phyloP scores from a whole-genome alignment of 1,140 invertebrate genomes.

The Tetraneura akinire region DNA sequence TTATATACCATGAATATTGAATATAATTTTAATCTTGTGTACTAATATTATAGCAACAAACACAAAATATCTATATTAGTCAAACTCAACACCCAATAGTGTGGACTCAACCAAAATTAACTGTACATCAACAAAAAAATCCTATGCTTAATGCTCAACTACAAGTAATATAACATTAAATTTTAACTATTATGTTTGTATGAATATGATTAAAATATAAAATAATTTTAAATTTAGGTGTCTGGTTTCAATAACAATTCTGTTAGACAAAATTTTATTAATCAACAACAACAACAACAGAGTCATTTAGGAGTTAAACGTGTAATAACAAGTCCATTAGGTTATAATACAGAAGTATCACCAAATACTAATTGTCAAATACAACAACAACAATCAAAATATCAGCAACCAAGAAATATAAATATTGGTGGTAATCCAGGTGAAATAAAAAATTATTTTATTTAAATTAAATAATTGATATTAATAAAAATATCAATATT shows the following conservation, averaged over 20 bases:
- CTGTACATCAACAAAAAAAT: slow-evolving; percentile 70
- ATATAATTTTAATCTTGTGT: not conserved
- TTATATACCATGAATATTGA: not conserved
- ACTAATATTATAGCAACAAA: slow-evolving; percentile 52
- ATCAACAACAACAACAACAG: slow-evolving; percentile 72
- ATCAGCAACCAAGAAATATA: slow-evolving; percentile 42
- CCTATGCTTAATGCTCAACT: slow-evolving; percentile 79
- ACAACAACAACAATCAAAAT: slow-evolving; percentile 28
- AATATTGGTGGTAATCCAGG: not conserved
- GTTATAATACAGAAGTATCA: slow-evolving; percentile 26
- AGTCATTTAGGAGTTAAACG: not conserved
- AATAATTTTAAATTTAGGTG: slow-evolving; percentile 58
- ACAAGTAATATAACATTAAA: slow-evolving; percentile 60
- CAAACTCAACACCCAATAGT: slow-evolving; percentile 5
- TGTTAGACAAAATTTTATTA: slow-evolving; percentile 67
- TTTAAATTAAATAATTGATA: not conserved
- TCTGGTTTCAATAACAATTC: slow-evolving; percentile 66
- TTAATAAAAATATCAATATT: not conserved
- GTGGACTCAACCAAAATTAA: slow-evolving; percentile 56
- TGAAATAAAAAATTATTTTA: slow-evolving; percentile 11
- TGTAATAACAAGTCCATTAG: slow-evolving; percentile 6
- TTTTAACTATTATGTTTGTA: not conserved
- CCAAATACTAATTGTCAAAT: slow-evolving; percentile 17
- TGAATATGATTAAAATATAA: not conserved
- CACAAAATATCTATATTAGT: slow-evolving; percentile 43